These are phyloP conservation scores for Stichodactyla helianthus DNA, from an alignment of 64 coral and sea anemone genomes.

Conservation along the genomic window DNA sequence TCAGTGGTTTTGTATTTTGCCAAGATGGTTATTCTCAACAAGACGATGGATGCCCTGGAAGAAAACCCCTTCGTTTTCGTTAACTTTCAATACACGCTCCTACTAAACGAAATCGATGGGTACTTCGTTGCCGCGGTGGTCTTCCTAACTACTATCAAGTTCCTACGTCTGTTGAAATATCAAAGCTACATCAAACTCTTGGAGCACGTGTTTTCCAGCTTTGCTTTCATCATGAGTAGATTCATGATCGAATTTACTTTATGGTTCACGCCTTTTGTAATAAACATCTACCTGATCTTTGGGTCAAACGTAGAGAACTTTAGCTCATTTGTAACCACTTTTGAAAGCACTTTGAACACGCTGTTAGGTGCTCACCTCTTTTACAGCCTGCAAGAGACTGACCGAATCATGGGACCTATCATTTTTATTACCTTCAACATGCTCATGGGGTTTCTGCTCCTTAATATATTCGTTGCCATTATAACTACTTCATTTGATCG, in stretches of 20 bases:
- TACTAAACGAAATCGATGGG: conserved; percentile 30
- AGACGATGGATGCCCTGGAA: conserved; percentile 35
- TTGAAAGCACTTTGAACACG: conserved; percentile 39
- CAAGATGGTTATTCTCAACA: conserved; percentile 30
- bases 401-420: conserved; percentile 27
- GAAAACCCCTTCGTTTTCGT: conserved; percentile 51
- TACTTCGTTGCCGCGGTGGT: conserved; percentile 49
- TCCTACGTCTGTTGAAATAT: conserved; percentile 37
- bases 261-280: conserved; percentile 51
- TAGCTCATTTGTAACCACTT: conserved; percentile 19
- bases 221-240: conserved; percentile 14
- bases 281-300: conserved; percentile 11
- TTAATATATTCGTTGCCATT: conserved; percentile 52
- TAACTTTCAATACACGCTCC: conserved; percentile 30
- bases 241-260: conserved; percentile 47
- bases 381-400: conserved; percentile 7
- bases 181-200: conserved; percentile 47
- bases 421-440: conserved; percentile 37
- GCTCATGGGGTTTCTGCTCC: conserved; percentile 37
- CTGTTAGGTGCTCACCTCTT: conserved; percentile 30
- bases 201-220: conserved; percentile 37
- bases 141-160: conserved; percentile 45
- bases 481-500: conserved; percentile 42
- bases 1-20: conserved; percentile 66
- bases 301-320: conserved; percentile 28